phyloP scores from a whole-genome alignment of 2,797 vertebrate species.

The Triplophysa yarkandensis region DNA sequence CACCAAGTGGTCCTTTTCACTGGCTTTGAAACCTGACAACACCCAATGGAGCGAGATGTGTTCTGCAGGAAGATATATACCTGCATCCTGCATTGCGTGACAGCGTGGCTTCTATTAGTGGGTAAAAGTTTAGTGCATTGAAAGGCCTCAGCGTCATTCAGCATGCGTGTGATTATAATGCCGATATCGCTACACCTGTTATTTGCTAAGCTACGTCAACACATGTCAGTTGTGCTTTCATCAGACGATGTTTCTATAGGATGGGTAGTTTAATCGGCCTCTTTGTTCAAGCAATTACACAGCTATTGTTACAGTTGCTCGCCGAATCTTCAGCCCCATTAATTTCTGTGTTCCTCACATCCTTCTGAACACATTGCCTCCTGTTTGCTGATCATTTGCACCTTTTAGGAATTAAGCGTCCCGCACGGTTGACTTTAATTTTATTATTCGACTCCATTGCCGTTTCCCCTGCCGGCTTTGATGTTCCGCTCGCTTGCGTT shows the following conservation, averaged over 20 bases:
- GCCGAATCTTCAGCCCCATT: slow-evolving; percentile 40
- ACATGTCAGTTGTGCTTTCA: slow-evolving; percentile 16
- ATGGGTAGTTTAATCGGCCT: not conserved
- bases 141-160: slow-evolving; percentile 5
- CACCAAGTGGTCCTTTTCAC: slow-evolving; percentile 37
- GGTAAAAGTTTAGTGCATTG: slow-evolving; percentile 30
- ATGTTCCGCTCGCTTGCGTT: slow-evolving; percentile 59
- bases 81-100: slow-evolving; percentile 51
- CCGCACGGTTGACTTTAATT: slow-evolving; percentile 53
- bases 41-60: slow-evolving; percentile 31
- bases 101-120: slow-evolving; percentile 41
- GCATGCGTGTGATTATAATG: slow-evolving; percentile 19
- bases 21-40: slow-evolving; percentile 37
- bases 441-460: slow-evolving; percentile 53
- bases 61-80: slow-evolving; percentile 3
- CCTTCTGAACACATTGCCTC: slow-evolving; percentile 34
- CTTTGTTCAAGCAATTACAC: slow-evolving; percentile 19
- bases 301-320: slow-evolving; percentile 7
- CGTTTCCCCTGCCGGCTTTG: slow-evolving; percentile 54
- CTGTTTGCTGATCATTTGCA: slow-evolving; percentile 41
- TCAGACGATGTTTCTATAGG: not conserved
- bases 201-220: slow-evolving; percentile 39
- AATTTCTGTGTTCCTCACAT: slow-evolving; percentile 30
- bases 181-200: slow-evolving; percentile 38
- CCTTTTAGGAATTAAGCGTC: slow-evolving; percentile 45